Conservation (phyloP, 2,113 vertebrate species). For the Tachycineta bicolor region DNA sequence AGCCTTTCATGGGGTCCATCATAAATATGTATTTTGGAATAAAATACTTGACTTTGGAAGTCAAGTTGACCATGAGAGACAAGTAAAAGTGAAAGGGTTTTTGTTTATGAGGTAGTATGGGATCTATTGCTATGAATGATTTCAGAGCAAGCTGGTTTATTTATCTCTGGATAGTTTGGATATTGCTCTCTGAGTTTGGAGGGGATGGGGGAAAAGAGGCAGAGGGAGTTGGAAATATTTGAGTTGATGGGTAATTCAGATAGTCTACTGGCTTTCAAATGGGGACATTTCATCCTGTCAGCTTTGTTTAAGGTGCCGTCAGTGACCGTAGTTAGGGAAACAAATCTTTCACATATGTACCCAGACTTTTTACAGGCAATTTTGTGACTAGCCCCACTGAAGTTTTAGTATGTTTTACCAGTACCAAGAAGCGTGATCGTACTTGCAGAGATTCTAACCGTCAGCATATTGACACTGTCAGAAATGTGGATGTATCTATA, state of each 20-base stretch:
- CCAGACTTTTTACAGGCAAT: neutral
- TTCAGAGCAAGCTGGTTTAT: neutral
- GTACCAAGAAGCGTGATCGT: neutral
- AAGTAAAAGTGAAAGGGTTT: neutral
- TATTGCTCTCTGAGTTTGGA: neutral
- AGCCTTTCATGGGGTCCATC: neutral
- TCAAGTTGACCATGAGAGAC: neutral
- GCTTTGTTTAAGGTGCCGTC: neutral
- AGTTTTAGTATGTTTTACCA: neutral
- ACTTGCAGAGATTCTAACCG: neutral
- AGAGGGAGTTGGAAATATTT: neutral
- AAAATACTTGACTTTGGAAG: neutral
- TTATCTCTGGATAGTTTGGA: neutral
- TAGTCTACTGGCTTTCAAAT: neutral
- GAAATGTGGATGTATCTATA: neutral
- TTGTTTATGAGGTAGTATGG: neutral
- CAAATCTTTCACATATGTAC: neutral
- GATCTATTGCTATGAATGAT: neutral
- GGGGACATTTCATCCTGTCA: neutral
- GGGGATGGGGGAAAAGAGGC: neutral
- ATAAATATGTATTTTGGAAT: neutral
- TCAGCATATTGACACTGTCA: neutral
- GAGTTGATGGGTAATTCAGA: neutral
- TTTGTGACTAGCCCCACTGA: neutral
- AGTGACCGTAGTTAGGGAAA: neutral